These are phyloP conservation scores for Drosophila cracens DNA, from an alignment of 2,888 invertebrate species.

Conservation along the genomic window DNA sequence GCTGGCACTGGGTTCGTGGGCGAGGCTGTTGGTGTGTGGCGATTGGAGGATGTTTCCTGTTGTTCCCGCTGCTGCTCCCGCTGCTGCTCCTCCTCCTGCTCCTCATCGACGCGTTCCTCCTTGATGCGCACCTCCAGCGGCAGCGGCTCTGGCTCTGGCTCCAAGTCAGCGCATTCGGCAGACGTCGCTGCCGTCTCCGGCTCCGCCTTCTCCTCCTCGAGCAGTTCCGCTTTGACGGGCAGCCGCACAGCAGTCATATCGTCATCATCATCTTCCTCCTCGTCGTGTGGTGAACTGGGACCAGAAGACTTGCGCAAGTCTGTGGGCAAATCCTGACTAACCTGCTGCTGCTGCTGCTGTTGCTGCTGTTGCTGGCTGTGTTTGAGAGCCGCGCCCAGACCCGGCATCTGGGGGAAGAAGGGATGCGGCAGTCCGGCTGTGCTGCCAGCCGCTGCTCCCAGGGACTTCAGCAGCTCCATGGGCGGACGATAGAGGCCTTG, in stretches of 20 bases:
- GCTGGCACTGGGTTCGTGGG: constrained; percentile 18
- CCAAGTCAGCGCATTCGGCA: constrained; percentile 17
- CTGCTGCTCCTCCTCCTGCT: constrained; percentile 30
- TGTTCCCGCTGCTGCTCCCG: constrained; percentile 5
- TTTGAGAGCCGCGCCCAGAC: constrained; percentile 58
- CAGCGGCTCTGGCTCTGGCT: constrained; percentile 49
- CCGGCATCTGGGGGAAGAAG: constrained; percentile 81
- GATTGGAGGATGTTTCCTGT: not conserved
- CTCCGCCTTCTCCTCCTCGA: constrained; percentile 52
- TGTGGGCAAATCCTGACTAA: constrained; percentile 81
- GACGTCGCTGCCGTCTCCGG: not conserved
- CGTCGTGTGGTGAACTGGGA: constrained; percentile 67
- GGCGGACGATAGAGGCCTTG: constrained; percentile 83
- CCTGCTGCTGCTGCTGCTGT: constrained; percentile 59
- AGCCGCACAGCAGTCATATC: constrained; percentile 14
- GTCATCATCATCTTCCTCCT: constrained; percentile 45
- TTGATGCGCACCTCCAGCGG: constrained; percentile 82
- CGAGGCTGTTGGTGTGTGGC: constrained; percentile 24
- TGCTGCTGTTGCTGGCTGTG: constrained; percentile 68
- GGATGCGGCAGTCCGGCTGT: constrained; percentile 75
- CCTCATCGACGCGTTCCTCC: constrained; percentile 76
- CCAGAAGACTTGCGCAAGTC: constrained; percentile 83
- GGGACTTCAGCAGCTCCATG: constrained; percentile 83
- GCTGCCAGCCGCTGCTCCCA: constrained; percentile 71
- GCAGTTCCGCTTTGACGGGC: constrained; percentile 71